Percentiles rank a stretch among this genome's conserved stretches.
phyloP scores from a whole-genome alignment of 2,797 vertebrate genomes.

The Fringilla coelebs region DNA sequence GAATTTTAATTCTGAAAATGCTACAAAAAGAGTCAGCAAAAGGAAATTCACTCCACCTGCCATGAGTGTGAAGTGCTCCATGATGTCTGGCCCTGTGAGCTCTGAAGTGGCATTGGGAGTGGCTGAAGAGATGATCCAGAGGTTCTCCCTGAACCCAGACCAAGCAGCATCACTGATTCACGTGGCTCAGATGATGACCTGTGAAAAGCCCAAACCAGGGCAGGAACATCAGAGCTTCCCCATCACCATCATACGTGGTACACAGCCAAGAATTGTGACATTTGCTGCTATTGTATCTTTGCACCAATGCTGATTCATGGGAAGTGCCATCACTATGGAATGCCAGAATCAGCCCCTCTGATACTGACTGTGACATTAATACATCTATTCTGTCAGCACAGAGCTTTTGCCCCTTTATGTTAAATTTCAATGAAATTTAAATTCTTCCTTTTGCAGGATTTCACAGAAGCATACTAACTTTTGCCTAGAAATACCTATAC shows the following conservation, averaged over 20 bases:
- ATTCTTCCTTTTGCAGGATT: not conserved
- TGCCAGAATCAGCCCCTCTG: not conserved
- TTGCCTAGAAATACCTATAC: not conserved
- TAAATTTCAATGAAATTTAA: not conserved
- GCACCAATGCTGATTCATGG: not conserved
- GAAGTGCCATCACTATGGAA: not conserved
- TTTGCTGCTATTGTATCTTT: not conserved
- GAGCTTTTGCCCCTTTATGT: not conserved
- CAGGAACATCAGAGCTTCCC: constrained; percentile 10
- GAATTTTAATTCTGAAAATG: constrained; percentile 5
- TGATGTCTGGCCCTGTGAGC: constrained; percentile 7
- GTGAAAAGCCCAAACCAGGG: not conserved
- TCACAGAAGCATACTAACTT: not conserved
- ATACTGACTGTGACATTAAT: not conserved
- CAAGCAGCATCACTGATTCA: constrained; percentile 68
- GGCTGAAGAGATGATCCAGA: constrained; percentile 62
- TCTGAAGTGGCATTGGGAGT: constrained; percentile 35
- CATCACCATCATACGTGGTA: constrained; percentile 76
- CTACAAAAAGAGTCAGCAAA: not conserved
- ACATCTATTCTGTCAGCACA: not conserved
- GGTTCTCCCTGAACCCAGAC: constrained; percentile 70
- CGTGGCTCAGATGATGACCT: constrained; percentile 73
- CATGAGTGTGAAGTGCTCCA: not conserved
- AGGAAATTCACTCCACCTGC: constrained; percentile 74
- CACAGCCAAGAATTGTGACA: not conserved